Evolutionary conservation across 2,113 vertebrate species (phyloP), one percentile per base, ranked within the genome.

Genomic region (Phainopepla nitens): DNA sequence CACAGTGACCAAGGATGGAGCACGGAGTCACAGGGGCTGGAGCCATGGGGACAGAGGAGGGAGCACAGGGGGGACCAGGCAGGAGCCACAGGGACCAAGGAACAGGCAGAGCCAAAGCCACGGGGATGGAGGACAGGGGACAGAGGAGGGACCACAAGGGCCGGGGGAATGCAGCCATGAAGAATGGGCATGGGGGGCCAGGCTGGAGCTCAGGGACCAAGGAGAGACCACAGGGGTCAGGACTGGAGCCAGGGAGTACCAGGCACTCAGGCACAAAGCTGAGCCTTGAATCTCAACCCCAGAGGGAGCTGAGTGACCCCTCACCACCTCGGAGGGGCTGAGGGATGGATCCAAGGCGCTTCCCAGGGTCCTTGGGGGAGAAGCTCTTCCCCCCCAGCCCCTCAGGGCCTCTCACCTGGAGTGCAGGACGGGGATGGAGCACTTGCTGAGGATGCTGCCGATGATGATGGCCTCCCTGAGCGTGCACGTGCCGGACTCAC

Each of bases 381-480:
- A 18, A 11, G 4, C 9, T 19, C 9, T 27, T 10, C 31, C 27
- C 29, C 4, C 6, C 18, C 41, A 17, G 28, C 27, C n/a, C 58
- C 49, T 33, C 10, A 4, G 58, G 2, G 11, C 11, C 3, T 10
- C 3, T 82, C 97, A 99, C 99, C 99, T 99, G 93, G 99, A 99
- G 96, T 99, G 99, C 58, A 99, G 98, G 28, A 99, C 99, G 0
- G 99, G 99, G 93, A 99, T 99, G 39, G 99, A 99, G 94, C 99
- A 99, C 95, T 99, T 99, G 62, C 98, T 98, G 85, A 99, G 97
- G 95, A 99, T 99, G 98, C 99, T 99, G 66, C 99, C 99, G 28
- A 99, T 98, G 92, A 99, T 99, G 96, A 99, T 93, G 92, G 99
- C 99, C 93, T 99, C 99, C 75, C 99, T 98, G 50, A 99, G 98